Evolutionary conservation across 2,797 vertebrate genomes (phyloP).

Genomic region (Centropyge bicolor): DNA sequence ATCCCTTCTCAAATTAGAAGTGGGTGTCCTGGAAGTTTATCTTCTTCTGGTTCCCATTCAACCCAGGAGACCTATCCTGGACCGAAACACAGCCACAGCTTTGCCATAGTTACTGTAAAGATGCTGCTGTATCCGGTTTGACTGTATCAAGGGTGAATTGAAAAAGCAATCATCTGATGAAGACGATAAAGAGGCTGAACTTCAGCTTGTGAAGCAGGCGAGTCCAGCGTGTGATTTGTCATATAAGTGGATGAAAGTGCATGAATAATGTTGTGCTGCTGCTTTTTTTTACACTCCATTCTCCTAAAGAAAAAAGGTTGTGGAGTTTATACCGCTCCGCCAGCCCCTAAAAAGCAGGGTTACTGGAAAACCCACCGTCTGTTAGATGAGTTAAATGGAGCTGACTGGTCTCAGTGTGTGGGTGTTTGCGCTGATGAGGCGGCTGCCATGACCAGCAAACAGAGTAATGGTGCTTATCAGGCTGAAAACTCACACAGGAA

Average conservation of each 20-base stretch:
- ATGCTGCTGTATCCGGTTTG: background rate
- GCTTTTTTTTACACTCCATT: conserved; percentile 30
- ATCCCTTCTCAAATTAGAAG: background rate
- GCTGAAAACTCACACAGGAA: conserved; percentile 46
- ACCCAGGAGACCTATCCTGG: background rate
- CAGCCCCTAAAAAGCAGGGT: conserved; percentile 36
- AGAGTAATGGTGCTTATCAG: conserved; percentile 60
- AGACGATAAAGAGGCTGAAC: background rate
- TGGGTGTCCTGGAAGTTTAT: background rate
- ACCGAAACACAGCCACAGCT: background rate
- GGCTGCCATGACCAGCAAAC: conserved; percentile 56
- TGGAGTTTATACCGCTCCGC: background rate
- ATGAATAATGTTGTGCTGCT: background rate
- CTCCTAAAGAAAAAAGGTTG: background rate
- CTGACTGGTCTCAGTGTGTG: conserved; percentile 45
- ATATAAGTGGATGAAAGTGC: conserved; percentile 16
- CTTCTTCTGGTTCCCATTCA: conserved; percentile 4
- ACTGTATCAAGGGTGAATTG: conserved; percentile 18
- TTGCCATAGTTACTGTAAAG: background rate
- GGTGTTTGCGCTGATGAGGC: conserved; percentile 55
- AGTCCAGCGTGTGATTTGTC: conserved; percentile 10
- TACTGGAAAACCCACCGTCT: conserved; percentile 19
- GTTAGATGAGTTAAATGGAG: conserved; percentile 45
- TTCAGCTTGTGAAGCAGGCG: background rate
- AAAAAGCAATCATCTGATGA: conserved; percentile 13